phyloP scores from a whole-genome alignment of 2,797 vertebrate genomes.

The Hybognathus amarus region DNA sequence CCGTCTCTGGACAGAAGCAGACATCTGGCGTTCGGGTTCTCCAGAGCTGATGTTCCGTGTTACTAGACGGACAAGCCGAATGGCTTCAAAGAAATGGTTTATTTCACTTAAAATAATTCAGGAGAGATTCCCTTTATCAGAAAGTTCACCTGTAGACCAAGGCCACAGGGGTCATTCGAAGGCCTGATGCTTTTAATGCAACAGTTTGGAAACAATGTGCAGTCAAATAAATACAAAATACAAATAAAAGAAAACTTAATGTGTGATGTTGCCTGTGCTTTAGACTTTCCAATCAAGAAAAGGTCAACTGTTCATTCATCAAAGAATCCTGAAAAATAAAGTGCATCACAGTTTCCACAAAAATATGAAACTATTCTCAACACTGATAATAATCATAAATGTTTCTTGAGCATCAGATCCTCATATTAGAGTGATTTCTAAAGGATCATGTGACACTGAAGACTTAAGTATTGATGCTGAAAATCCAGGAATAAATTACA shows the following conservation, averaged over 20 bases:
- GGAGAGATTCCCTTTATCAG: not conserved
- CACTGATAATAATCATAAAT: not conserved
- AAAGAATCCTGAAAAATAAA: not conserved
- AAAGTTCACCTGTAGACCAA: not conserved
- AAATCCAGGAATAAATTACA: not conserved
- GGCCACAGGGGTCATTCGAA: not conserved
- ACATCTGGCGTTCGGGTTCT: slow-evolving; percentile 69
- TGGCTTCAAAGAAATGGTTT: not conserved
- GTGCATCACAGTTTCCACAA: not conserved
- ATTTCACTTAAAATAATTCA: not conserved
- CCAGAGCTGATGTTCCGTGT: slow-evolving; percentile 33
- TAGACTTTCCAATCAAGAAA: not conserved
- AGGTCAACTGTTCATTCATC: not conserved
- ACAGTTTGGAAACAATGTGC: not conserved
- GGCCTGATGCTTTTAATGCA: not conserved
- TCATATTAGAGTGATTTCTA: not conserved
- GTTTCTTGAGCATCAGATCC: not conserved
- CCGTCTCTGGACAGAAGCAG: slow-evolving; percentile 61
- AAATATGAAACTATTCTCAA: not conserved
- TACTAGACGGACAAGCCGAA: not conserved
- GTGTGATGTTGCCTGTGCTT: not conserved
- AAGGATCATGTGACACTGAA: not conserved
- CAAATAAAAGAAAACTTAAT: not conserved
- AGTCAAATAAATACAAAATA: no score
- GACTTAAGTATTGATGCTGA: not conserved